Percentiles rank a stretch among this genome's conserved stretches.
Evolutionary conservation across 2,797 vertebrate species (phyloP).

Genomic region (Siniperca obscura): DNA sequence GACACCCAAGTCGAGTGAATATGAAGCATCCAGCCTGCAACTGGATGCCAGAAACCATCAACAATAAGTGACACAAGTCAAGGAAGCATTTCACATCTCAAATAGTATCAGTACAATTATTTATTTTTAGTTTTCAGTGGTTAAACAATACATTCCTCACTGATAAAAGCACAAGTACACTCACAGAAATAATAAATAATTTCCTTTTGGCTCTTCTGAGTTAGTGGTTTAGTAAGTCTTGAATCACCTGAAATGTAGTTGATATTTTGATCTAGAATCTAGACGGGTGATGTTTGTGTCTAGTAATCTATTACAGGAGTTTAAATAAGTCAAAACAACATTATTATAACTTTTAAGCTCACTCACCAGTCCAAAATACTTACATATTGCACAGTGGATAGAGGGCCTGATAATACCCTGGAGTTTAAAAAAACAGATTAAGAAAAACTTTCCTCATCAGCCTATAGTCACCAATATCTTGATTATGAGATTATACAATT

Average conservation of each 20-base stretch:
- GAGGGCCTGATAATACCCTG: neutral
- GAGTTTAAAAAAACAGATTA: neutral
- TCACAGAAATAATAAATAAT: neutral
- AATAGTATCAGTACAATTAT: neutral
- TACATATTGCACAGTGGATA: neutral
- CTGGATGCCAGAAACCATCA: neutral
- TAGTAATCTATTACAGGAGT: neutral
- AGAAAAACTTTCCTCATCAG: neutral
- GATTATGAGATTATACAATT: neutral
- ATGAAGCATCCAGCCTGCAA: neutral
- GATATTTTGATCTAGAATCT: neutral
- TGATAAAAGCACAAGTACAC: neutral
- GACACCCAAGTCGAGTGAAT: neutral
- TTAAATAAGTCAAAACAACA: neutral
- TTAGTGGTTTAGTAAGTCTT: neutral
- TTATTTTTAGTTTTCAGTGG: conserved; percentile 7
- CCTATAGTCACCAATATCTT: neutral
- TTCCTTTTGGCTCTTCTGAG: neutral
- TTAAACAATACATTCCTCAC: neutral
- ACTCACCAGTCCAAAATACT: neutral
- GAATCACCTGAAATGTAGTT: neutral
- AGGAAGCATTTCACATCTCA: neutral
- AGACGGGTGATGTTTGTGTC: neutral
- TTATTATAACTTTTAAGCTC: neutral
- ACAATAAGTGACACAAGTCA: neutral